Evolutionary conservation across 2,113 vertebrate genomes (phyloP), one percentile per base, ranked within the genome.

Genomic region (Quiscalus mexicanus): DNA sequence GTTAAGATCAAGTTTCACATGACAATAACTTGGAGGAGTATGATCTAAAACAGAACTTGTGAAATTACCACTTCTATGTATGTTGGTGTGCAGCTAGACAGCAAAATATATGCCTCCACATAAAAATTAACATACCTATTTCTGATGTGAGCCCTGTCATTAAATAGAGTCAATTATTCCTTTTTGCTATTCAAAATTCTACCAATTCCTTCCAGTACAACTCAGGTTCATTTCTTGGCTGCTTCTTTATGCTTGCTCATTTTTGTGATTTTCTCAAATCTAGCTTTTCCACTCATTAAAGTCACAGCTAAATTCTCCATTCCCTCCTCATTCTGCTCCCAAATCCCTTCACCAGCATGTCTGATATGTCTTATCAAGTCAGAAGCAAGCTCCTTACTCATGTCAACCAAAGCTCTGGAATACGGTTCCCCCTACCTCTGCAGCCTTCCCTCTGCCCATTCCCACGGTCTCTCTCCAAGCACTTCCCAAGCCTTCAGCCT

Each of bases 381-480:
- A 91, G 91, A 91, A 91, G 69, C n/a, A 82, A 85, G 53, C 44
- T 94, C 28, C 35, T 30, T 69, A 15, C 41, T 89, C 69, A 30
- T 0, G 0, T 90, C 14, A 12, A 25, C 78, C 81, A 82, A 62
- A 87, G 49, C 23, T 91, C 64, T 85, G 65, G 85, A 83, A 91
- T 42, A 49, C 11, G 7, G 37, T 76, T 96, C 77, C 91, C 84
- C 58, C 87, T 94, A 89, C 70, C 69, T 79, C 89, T 94, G 87
- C 77, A 93, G 62, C 28, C 25, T 71, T 87, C 74, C 28, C 13
- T 87, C 89, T 94, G 87, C 77, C 89, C 87, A 85, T 96, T 97
- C 95, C 93, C 95, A 96, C 87, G 45, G 31, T 96, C 58, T 83
- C 53, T 79, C 81, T 95, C 93, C 89, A 96, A 96, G 74, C 62